These are phyloP conservation scores for Vespertilio murinus DNA, from an alignment of 2,797 vertebrate genomes.

Conservation along the genomic window DNA sequence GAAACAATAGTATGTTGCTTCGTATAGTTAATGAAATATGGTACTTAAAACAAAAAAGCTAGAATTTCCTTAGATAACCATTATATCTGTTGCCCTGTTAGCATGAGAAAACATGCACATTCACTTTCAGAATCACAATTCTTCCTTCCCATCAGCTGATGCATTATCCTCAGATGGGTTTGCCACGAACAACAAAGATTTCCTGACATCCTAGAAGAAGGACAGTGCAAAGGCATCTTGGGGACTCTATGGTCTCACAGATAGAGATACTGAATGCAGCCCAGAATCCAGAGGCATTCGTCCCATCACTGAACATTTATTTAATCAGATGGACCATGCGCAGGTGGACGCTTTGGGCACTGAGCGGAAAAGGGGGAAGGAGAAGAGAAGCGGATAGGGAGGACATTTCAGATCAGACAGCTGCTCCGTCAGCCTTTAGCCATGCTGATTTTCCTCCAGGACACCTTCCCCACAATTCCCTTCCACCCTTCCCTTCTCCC, in stretches of 20 bases:
- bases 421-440: not conserved
- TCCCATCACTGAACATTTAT: not conserved
- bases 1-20: slow-evolving; percentile 15
- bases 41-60: slow-evolving; percentile 37
- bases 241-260: not conserved
- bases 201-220: not conserved
- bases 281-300: not conserved
- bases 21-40: not conserved
- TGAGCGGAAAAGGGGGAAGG: accelerated
- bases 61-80: not conserved
- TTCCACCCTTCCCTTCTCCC: not conserved
- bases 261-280: not conserved
- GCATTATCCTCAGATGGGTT: not conserved
- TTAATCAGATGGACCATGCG: not conserved
- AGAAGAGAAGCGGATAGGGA: not conserved
- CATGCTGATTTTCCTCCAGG: not conserved
- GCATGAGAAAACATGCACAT: not conserved
- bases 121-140: not conserved
- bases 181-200: not conserved
- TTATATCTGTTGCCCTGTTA: not conserved
- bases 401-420: not conserved
- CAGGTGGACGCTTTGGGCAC: not conserved
- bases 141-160: not conserved
- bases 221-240: not conserved
- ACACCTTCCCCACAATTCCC: not conserved